Evolutionary conservation across 2,113 vertebrate species (phyloP).

Genomic region (Nymphicus hollandicus): DNA sequence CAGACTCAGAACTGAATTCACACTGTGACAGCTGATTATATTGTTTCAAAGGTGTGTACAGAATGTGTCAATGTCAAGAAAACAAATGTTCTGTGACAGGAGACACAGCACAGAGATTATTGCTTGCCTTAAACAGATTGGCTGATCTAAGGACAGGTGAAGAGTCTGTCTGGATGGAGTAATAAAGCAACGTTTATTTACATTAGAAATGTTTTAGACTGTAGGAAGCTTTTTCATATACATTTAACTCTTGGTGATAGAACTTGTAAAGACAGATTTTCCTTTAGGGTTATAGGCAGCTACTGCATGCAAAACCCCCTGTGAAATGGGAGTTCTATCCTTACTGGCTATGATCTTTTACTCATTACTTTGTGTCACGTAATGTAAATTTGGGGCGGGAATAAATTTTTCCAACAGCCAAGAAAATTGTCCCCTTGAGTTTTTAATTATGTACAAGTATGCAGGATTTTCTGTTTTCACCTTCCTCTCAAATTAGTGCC

Average conservation of each 20-base stretch:
- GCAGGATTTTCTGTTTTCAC: background rate
- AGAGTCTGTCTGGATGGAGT: background rate
- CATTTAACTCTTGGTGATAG: background rate
- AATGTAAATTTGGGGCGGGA: background rate
- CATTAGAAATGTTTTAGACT: background rate
- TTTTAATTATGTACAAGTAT: background rate
- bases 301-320: background rate
- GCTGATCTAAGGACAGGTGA: background rate
- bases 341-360: background rate
- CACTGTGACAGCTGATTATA: background rate
- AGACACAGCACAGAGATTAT: background rate
- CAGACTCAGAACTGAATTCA: background rate
- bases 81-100: background rate
- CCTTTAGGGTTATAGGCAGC: background rate
- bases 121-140: rapidly evolving
- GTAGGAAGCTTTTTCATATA: background rate
- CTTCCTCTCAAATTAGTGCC: background rate
- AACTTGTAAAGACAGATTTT: background rate
- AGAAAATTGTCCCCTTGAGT: background rate
- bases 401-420: background rate
- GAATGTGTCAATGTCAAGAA: background rate
- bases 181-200: background rate
- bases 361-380: background rate
- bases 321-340: background rate
- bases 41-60: background rate